A percentile compares a stretch with the other conserved stretches of the same genome.
Evolutionary conservation across 1,140 invertebrate genomes (phyloP).

Genomic region (Armadillidium nasatum): DNA sequence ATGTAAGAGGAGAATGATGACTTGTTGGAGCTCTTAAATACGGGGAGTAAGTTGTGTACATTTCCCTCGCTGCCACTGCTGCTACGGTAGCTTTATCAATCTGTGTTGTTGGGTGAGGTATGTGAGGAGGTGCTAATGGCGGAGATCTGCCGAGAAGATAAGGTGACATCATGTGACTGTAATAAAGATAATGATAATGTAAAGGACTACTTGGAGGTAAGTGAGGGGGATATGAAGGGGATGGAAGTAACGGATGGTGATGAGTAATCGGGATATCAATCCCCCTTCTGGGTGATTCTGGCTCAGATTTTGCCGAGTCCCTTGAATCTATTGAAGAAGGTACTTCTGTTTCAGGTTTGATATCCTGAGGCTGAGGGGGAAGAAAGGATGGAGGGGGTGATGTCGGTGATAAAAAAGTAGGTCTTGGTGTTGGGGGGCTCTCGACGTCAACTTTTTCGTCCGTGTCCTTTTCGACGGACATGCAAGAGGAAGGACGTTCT

Average conservation of each 20-base stretch:
- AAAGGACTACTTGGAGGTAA: constrained; percentile 34
- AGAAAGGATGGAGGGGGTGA: constrained; percentile 36
- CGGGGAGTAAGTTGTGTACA: neutral
- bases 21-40: neutral
- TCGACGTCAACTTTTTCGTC: constrained; percentile 44
- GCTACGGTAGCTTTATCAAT: neutral
- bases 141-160: neutral
- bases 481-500: constrained; percentile 37
- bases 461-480: constrained; percentile 41
- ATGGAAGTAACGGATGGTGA: constrained; percentile 36
- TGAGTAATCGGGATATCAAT: constrained; percentile 29
- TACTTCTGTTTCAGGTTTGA: constrained; percentile 25
- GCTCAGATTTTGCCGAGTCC: constrained; percentile 12
- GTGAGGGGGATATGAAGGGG: constrained; percentile 34
- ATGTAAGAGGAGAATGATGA: neutral
- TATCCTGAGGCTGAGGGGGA: constrained; percentile 29
- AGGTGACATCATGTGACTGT: constrained; percentile 30
- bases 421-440: constrained; percentile 40
- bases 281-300: constrained; percentile 19
- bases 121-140: neutral
- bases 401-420: constrained; percentile 39
- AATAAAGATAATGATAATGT: constrained; percentile 43
- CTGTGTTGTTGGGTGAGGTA: neutral
- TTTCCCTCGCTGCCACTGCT: neutral
- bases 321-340: constrained; percentile 17